Percentiles rank a stretch among this genome's conserved stretches.
Evolutionary conservation across 2,888 invertebrate genomes (phyloP).

Genomic region (Hypsopygia costalis): DNA sequence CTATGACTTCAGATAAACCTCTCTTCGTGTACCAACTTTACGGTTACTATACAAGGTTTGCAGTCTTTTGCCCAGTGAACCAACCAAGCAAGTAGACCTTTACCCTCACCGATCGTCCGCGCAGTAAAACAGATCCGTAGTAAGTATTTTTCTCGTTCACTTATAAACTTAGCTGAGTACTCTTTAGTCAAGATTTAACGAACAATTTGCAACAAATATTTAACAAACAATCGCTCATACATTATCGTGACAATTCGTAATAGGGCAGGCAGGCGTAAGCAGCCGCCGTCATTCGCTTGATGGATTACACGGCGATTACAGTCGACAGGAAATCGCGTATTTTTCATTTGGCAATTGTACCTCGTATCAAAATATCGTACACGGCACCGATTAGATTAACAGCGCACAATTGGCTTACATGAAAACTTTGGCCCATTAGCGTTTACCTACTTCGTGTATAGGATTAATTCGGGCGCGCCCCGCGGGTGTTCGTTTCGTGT

Average conservation of each 20-base stretch:
- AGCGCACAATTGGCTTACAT: slow-evolving; percentile 73
- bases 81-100: too few species aligned
- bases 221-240: slow-evolving; percentile 39
- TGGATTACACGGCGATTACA: slow-evolving; percentile 73
- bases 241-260: slow-evolving; percentile 65
- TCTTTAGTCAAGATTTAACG: neutral
- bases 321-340: slow-evolving; percentile 72
- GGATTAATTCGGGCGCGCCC: slow-evolving; percentile 59
- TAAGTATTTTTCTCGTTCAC: too few species aligned
- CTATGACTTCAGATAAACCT: too few species aligned
- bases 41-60: too few species aligned
- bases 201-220: slow-evolving; percentile 7
- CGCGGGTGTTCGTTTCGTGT: slow-evolving; percentile 50
- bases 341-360: slow-evolving; percentile 77
- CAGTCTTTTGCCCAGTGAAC: too few species aligned
- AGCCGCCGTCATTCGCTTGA: slow-evolving; percentile 56
- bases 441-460: slow-evolving; percentile 50
- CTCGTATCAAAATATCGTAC: slow-evolving; percentile 70
- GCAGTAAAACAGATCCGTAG: too few species aligned
- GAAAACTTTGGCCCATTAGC: slow-evolving; percentile 60
- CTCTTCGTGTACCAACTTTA: too few species aligned
- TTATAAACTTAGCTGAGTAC: too few species aligned
- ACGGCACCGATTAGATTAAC: slow-evolving; percentile 74
- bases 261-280: slow-evolving; percentile 30
- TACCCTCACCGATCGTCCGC: too few species aligned